These are phyloP conservation scores for Melipona bicolor DNA, from an alignment of 2,888 invertebrate genomes.

Conservation along the genomic window DNA sequence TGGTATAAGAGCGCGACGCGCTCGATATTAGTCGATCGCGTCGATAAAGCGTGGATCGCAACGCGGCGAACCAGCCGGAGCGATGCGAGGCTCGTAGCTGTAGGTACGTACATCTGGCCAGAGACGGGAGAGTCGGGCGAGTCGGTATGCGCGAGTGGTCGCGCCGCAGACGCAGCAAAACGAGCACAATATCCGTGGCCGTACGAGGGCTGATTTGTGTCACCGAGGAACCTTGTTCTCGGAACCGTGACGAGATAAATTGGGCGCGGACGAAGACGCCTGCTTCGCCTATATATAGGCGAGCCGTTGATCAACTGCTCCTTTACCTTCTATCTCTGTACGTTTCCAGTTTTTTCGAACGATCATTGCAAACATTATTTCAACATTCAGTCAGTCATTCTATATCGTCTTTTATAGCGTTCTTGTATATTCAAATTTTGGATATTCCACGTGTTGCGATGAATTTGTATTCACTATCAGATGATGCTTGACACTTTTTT, in stretches of 20 bases:
- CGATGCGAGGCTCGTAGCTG: conserved; percentile 30
- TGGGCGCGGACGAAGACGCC: neutral
- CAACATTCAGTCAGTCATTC: too few species aligned
- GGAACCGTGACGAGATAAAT: conserved; percentile 25
- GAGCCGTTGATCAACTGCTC: neutral
- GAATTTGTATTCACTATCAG: neutral
- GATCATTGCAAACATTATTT: too few species aligned
- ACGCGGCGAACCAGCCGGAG: conserved; percentile 24
- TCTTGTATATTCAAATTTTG: neutral
- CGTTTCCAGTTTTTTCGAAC: too few species aligned
- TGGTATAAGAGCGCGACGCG: conserved; percentile 54
- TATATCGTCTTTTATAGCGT: neutral
- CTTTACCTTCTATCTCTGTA: neutral
- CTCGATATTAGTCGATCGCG: conserved; percentile 69
- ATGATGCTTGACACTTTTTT: too few species aligned
- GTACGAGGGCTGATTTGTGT: conserved; percentile 44
- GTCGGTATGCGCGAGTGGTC: conserved; percentile 16
- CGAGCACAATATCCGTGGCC: conserved; percentile 12
- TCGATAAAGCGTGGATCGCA: conserved; percentile 56
- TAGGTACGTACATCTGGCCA: conserved; percentile 7
- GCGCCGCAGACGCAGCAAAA: conserved; percentile 19
- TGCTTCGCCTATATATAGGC: neutral
- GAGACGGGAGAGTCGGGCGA: neutral
- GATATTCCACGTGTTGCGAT: neutral
- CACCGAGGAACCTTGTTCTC: conserved; percentile 9